Conservation (phyloP, 2,888 invertebrate species). For the Romanomermis culicivorax region DNA sequence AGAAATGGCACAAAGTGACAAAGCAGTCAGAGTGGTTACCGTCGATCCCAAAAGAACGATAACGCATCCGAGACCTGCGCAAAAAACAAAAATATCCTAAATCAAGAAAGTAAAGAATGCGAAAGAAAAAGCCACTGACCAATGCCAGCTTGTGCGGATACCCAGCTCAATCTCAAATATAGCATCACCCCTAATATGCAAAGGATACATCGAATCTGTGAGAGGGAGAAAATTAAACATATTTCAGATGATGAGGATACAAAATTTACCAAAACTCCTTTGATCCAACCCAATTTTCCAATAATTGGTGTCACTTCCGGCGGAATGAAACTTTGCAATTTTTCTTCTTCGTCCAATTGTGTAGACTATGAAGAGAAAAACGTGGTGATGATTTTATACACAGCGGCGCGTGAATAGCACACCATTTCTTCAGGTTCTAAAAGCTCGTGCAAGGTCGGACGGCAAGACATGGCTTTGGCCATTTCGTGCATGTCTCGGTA, state of each 20-base stretch:
- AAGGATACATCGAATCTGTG: conserved; percentile 64
- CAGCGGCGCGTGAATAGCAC: too few species aligned
- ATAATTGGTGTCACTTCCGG: background rate
- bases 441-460: conserved; percentile 32
- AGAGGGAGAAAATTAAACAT: conserved; percentile 4
- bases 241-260: background rate
- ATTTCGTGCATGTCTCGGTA: conserved; percentile 33
- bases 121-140: conserved; percentile 14
- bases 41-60: conserved; percentile 23
- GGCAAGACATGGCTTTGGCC: conserved; percentile 19
- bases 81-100: background rate
- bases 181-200: conserved; percentile 98
- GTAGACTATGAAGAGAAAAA: background rate
- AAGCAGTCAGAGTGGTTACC: conserved; percentile 60
- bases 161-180: conserved; percentile 85
- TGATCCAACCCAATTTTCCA: conserved; percentile 80
- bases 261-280: conserved; percentile 49
- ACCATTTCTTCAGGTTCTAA: conserved; percentile 22
- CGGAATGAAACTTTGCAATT: background rate
- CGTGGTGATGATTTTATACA: too few species aligned
- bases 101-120: too few species aligned
- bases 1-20: conserved; percentile 92
- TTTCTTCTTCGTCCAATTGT: background rate
- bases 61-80: conserved; percentile 16
- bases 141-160: conserved; percentile 36